Evolutionary conservation across 2,797 vertebrate genomes (phyloP).

Genomic region (Melanotaenia nigrans): DNA sequence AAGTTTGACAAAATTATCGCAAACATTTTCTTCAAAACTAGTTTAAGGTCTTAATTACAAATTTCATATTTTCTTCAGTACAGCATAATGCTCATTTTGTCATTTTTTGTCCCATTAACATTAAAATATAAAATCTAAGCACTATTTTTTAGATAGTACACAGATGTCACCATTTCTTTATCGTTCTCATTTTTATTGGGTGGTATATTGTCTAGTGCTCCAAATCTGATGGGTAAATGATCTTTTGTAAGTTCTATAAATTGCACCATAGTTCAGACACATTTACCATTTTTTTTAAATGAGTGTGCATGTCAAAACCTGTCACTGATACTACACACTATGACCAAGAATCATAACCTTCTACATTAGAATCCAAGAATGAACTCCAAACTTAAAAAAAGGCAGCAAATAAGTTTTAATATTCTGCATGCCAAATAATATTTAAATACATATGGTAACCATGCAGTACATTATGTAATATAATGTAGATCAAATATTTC

Average conservation of each 20-base stretch:
- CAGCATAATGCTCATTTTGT: not conserved
- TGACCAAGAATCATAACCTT: no score
- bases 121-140: not conserved
- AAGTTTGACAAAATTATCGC: not conserved
- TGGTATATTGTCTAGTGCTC: no score
- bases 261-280: no score
- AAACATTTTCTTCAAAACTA: not conserved
- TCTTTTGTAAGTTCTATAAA: no score
- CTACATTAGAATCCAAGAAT: no score
- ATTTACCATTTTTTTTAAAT: no score
- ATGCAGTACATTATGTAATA: not conserved
- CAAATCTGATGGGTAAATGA: no score
- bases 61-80: not conserved
- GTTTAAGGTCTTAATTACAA: not conserved
- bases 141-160: not conserved
- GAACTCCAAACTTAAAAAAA: no score
- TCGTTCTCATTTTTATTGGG: no score
- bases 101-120: not conserved
- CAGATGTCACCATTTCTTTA: not conserved
- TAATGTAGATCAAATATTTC: not conserved
- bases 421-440: not conserved
- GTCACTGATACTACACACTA: no score
- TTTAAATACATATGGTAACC: not conserved
- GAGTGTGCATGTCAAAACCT: no score
- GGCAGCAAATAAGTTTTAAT: not conserved